These are phyloP conservation scores for Oreochromis grahami DNA, from an alignment of 2,797 vertebrate genomes.

Conservation along the genomic window DNA sequence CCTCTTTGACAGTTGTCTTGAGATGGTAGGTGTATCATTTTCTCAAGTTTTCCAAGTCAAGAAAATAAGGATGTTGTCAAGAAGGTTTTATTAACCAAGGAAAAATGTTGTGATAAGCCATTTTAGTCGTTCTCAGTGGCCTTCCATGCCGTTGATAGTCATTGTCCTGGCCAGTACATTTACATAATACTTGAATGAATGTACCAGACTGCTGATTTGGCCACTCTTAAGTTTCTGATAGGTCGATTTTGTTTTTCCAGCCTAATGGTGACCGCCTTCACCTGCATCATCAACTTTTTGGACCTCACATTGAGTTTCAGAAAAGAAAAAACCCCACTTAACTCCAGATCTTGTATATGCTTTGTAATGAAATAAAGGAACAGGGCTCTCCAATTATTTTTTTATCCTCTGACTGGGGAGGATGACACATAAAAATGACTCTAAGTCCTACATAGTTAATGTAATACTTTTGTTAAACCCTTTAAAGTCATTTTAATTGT, in stretches of 20 bases:
- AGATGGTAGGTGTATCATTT: background rate
- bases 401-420: background rate
- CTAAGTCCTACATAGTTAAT: background rate
- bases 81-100: background rate
- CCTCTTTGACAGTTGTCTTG: background rate
- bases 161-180: background rate
- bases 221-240: background rate
- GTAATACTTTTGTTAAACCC: background rate
- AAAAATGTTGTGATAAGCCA: background rate
- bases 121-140: background rate
- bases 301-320: background rate
- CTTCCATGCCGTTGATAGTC: background rate
- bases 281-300: background rate
- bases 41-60: background rate
- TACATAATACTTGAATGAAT: background rate
- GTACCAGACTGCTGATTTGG: background rate
- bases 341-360: background rate
- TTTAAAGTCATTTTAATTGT: background rate
- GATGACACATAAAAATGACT: background rate
- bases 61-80: background rate
- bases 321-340: background rate
- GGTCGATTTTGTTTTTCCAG: background rate
- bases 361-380: background rate
- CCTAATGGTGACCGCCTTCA: background rate
- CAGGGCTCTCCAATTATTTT: background rate